A percentile compares a stretch with the other conserved stretches of the same genome.
Conservation (phyloP, 2,113 vertebrate genomes). For the Halcyon malimbica region DNA sequence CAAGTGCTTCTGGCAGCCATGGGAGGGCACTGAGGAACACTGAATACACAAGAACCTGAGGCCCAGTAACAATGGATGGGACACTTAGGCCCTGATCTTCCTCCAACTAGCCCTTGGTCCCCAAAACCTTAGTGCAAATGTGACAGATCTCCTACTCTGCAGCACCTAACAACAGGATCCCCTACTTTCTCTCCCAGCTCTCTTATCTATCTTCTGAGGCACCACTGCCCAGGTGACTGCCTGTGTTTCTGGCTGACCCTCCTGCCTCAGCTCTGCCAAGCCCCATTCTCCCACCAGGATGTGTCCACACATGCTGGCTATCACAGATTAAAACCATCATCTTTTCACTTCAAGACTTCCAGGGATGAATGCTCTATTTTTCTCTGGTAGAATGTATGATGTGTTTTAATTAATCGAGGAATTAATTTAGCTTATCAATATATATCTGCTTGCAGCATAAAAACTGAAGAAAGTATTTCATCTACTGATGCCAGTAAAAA, state of each 20-base stretch:
- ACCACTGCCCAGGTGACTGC: not conserved
- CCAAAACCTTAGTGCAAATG: not conserved
- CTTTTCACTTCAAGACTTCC: not conserved
- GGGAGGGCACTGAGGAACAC: not conserved
- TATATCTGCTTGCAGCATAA: not conserved
- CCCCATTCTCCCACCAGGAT: not conserved
- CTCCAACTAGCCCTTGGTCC: not conserved
- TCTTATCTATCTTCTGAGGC: not conserved
- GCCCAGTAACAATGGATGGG: not conserved
- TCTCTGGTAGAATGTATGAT: not conserved
- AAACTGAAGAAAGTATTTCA: conserved; percentile 5
- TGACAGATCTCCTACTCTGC: not conserved
- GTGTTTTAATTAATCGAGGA: not conserved
- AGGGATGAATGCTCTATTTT: not conserved
- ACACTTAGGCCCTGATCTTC: not conserved
- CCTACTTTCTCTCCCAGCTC: not conserved
- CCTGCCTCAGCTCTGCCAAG: not conserved
- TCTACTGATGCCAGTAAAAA: conserved; percentile 34
- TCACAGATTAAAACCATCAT: not conserved
- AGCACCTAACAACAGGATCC: not conserved
- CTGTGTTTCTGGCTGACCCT: not conserved
- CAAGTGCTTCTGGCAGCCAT: not conserved
- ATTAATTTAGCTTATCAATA: conserved; percentile 6
- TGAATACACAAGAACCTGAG: not conserved
- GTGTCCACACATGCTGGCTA: not conserved